Conservation (phyloP, 2,888 invertebrate genomes). For the Coleophora deauratella region DNA sequence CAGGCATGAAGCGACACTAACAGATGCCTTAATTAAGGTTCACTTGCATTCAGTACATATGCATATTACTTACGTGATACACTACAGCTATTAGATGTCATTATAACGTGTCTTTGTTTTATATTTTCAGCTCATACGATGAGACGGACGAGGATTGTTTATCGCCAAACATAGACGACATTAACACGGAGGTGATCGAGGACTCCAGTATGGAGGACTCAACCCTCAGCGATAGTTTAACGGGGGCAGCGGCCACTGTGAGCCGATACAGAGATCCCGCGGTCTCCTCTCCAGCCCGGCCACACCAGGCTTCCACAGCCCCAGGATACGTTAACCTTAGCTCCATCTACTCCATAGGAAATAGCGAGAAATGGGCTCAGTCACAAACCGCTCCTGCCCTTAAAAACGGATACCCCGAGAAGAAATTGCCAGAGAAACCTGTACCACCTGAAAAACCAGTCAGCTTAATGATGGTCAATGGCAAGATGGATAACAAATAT, state of each 20-base stretch:
- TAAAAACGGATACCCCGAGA: constrained; percentile 46
- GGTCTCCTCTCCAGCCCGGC: constrained; percentile 24
- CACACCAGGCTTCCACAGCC: constrained; percentile 14
- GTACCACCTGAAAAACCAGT: constrained; percentile 66
- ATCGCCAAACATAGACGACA: constrained; percentile 79
- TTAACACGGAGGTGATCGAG: constrained; percentile 62
- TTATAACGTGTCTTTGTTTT: neutral
- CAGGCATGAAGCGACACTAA: constrained; percentile 66
- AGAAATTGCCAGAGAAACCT: constrained; percentile 54
- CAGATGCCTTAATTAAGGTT: constrained; percentile 39
- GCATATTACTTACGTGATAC: constrained; percentile 9
- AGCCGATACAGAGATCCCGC: constrained; percentile 5
- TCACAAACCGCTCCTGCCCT: constrained; percentile 19
- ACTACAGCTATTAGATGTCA: neutral
- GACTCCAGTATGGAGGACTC: constrained; percentile 65
- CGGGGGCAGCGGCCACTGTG: constrained; percentile 17
- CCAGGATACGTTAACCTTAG: constrained; percentile 60
- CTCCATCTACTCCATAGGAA: constrained; percentile 61
- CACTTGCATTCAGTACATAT: constrained; percentile 69
- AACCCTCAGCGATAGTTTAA: constrained; percentile 47
- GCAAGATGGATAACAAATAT: constrained; percentile 58
- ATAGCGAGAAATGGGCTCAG: constrained; percentile 39
- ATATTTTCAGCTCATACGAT: constrained; percentile 78
- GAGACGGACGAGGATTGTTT: constrained; percentile 80
- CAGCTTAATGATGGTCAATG: constrained; percentile 65